phyloP scores from a whole-genome alignment of 2,113 vertebrate species.

The Oenanthe oenanthe region DNA sequence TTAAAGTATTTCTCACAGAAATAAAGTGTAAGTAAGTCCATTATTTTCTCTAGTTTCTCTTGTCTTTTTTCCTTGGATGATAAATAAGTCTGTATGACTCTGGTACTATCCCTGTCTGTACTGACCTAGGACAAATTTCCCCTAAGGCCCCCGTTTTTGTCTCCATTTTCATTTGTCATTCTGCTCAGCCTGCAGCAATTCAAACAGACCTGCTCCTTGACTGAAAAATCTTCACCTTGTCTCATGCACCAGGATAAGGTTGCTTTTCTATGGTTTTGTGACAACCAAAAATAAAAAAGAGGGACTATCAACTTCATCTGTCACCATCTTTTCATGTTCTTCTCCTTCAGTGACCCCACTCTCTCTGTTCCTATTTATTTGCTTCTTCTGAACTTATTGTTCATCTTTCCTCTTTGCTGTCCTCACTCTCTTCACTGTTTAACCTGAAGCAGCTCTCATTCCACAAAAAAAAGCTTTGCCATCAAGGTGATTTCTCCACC shows the following conservation, averaged over 20 bases:
- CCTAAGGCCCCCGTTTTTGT: slow-evolving; percentile 24
- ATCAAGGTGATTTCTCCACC: not conserved
- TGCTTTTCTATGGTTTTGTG: slow-evolving; percentile 11
- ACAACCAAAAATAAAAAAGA: not conserved
- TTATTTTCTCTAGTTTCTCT: not conserved
- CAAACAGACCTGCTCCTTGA: slow-evolving; percentile 44
- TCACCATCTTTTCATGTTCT: slow-evolving; percentile 6
- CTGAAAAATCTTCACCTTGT: slow-evolving; percentile 47
- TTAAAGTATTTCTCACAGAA: slow-evolving; percentile 23
- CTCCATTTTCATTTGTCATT: slow-evolving; percentile 55
- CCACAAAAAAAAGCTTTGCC: not conserved
- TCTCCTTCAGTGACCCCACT: not conserved
- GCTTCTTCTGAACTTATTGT: slow-evolving; percentile 37
- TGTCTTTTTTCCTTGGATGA: not conserved
- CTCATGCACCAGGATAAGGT: slow-evolving; percentile 23
- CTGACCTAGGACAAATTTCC: slow-evolving; percentile 47
- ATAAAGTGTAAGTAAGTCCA: not conserved
- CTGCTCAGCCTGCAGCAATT: slow-evolving; percentile 47
- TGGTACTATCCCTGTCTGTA: not conserved
- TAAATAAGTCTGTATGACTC: not conserved
- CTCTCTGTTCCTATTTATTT: slow-evolving; percentile 2
- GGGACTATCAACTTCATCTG: slow-evolving; percentile 32
- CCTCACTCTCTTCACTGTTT: not conserved
- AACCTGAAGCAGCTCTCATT: not conserved
- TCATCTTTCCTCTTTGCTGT: not conserved